Base-by-base conservation (phyloP, 1,140 invertebrate genomes). In the Augochlora pura region DNA sequence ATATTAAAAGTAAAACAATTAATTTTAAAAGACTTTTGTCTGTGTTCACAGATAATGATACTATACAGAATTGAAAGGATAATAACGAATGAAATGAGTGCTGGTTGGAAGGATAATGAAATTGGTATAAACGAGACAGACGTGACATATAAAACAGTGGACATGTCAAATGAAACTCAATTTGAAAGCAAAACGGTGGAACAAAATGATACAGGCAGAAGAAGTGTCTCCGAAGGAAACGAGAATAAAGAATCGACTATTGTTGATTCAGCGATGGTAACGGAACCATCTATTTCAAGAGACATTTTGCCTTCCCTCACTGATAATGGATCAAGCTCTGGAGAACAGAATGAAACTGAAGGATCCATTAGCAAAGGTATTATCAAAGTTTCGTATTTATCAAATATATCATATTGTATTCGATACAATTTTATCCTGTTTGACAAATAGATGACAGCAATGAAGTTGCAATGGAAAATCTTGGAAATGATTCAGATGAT, bases 401-500 rank as follows among this genome's bases (percentile, higher is more conserved):
- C 18, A 42, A 42, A 9, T 42, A 42, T 42, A 9, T 42, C n/a
- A n/a, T n/a, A n/a, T n/a, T n/a, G n/a, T n/a, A n/a, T n/a, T n/a
- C n/a, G 42, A 62, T 62, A 21, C 32, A 54, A 38, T 16, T 64
- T 67, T n/a, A 59, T 27, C 38, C 64, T 73, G 21, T 32, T 80
- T 83, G 65, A 73, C 52, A 82, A 63, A 21, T n/a, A 60, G 92
- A 92, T 80, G 87, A 89, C 74, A 90, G 91, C 80, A 92, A 89
- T 83, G 91, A 89, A 46, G 91, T 90, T 59, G 88, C 88, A 46
- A 76, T 89, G 57, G 90, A 93, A 76, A 90, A 84, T 74, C 91
- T 87, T 39, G 87, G 82, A 25, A 83, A 89, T 54, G 89, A 81
- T 86, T 90, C 81, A 46, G 87, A 92, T 52, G 90, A 89, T 67